Base-by-base conservation (phyloP, 2,113 vertebrate species). In the Ornithorhynchus anatinus region DNA sequence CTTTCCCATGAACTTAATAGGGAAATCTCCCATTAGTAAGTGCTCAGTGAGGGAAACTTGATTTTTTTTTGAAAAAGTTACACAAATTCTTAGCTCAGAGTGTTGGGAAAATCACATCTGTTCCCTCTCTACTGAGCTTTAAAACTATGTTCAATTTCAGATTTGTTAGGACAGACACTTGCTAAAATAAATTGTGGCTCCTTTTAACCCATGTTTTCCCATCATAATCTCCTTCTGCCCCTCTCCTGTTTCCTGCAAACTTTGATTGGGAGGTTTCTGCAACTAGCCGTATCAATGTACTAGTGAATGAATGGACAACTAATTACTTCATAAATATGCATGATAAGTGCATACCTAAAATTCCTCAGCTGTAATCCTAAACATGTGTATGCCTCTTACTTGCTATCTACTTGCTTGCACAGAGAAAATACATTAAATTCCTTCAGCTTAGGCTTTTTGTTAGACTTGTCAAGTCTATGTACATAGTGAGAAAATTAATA, bases 241-340 rank as follows among this genome's bases (percentile, higher is more conserved):
- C 44, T 66, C 62, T 79, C 71, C n/a, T n/a, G n/a, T 86, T 74
- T 52, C 54, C 74, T 77, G 65, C 44, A 75, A 81, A 77, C 62
- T 1, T 19, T 75, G 77, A 75, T 39, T 75, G 78, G 75, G 67
- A 79, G 54, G 67, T 67, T 81, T 79, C 78, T 27, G 72, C 20
- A 4, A 84, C 72, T 73, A 67, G 72, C 77, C 75, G 72, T 64
- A 78, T 84, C 77, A 87, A 85, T 73, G 80, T 50, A 2, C 67
- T 85, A 88, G 85, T 88, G 86, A 88, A 88, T 88, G 86, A 87
- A 81, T 59, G 72, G 72, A 75, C 83, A 80, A 73, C 80, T 84
- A 88, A 88, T 85, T 84, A 84, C 78, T 78, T 84, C 77, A 70
- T 88, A 84, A 85, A 85, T 84, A 88, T 84, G 83, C 83, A 87